Evolutionary conservation across 2,797 vertebrate genomes (phyloP), one percentile per base, ranked within the genome.

Genomic region (Eupleurogrammus muticus): DNA sequence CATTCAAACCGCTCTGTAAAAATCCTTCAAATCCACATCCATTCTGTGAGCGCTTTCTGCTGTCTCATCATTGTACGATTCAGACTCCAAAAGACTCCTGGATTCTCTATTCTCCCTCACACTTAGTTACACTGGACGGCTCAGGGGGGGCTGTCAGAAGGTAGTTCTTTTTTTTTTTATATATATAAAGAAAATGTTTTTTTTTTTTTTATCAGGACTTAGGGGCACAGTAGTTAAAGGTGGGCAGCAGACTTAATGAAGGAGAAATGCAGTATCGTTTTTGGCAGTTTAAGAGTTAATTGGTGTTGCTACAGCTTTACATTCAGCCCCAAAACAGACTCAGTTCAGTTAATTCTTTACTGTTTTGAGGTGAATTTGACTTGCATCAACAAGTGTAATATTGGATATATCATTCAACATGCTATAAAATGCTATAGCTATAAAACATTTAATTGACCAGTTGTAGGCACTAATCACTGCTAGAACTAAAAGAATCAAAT

Each of bases 51-150:
- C 73, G 70, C 71, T 85, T 91, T 92, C 83, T 88, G 89, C 90
- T 85, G 87, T 53, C 79, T 90, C 88, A 90, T 90, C 90, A 89
- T 83, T 89, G 78, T 86, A 72, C 75, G 23, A 81, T 59, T 42
- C 76, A 50, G 79, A 73, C 70, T 67, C 48, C 69, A 74, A 82
- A 84, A 70, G 64, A 35, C 63, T 78, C 62, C 56, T 19, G 11
- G 12, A 51, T 56, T 59, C 78, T 86, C 81, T 85, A 75, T 83
- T 79, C 75, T 50, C 51, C 42, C 9, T 23, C 72, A 56, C 16
- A 73, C 75, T 63, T 79, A 68, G 60, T n/a, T n/a, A 75, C 61
- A 38, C 66, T 63, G 3, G 66, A 61, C 4, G 14, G 62, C 54
- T 11, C 44, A 11, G 38, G 48, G 57, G 40, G 24, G 36, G 12